These are phyloP conservation scores for Platycheirus rosarum DNA, from an alignment of 2,888 invertebrate species.

Conservation along the genomic window DNA sequence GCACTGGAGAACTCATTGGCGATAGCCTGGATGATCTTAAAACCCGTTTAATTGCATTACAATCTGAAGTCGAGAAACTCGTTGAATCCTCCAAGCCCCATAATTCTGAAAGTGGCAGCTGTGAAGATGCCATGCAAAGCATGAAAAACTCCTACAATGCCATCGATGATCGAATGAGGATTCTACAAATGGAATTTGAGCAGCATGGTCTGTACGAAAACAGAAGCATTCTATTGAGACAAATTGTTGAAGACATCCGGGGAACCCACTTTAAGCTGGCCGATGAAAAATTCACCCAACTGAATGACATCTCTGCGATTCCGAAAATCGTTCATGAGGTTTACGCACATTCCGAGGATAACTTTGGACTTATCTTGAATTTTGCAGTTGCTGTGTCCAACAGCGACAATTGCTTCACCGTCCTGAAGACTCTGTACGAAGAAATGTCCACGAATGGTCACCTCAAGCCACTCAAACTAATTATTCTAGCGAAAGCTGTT, in stretches of 20 bases:
- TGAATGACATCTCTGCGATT: not conserved
- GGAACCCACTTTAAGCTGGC: conserved; percentile 2
- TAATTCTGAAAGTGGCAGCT: not conserved
- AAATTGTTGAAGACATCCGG: conserved; percentile 13
- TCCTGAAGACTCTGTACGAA: not conserved
- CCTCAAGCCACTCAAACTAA: not conserved
- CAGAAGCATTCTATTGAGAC: not conserved
- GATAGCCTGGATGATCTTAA: conserved; percentile 1
- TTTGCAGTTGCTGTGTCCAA: conserved; percentile 4
- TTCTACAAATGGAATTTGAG: not conserved
- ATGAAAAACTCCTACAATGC: not conserved
- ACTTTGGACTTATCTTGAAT: conserved; percentile 6
- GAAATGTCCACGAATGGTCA: not conserved
- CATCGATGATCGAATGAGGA: not conserved
- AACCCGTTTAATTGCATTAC: conserved; percentile 5
- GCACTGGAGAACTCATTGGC: not conserved
- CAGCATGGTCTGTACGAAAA: not conserved
- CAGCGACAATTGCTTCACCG: not conserved
- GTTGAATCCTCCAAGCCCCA: not conserved
- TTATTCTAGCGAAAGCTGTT: conserved; percentile 1
- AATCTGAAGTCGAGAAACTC: not conserved
- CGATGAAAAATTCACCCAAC: not conserved
- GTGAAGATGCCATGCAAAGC: not conserved
- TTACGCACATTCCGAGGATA: conserved; percentile 17
- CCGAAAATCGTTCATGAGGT: conserved; percentile 20